Percentiles rank a stretch among this genome's conserved stretches.
These are phyloP conservation scores for Malurus elegans DNA, from an alignment of 2,113 vertebrate species.

Conservation along the genomic window DNA sequence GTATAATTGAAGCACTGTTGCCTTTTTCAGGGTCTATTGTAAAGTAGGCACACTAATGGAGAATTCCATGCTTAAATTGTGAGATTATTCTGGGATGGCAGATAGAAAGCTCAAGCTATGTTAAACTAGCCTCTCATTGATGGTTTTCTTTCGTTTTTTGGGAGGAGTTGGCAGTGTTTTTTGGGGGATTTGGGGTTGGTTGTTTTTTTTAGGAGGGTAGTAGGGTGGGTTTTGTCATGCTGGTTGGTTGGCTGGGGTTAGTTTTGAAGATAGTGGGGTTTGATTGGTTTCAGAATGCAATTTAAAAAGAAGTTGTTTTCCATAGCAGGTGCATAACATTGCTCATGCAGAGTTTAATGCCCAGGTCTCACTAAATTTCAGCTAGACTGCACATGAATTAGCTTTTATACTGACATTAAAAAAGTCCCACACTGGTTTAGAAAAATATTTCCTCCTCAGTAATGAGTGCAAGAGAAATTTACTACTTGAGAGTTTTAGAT, in stretches of 20 bases:
- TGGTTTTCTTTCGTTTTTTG: not conserved
- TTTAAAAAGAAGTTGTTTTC: not conserved
- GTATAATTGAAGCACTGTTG: not conserved
- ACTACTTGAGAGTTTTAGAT: not conserved
- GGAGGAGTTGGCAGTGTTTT: no score
- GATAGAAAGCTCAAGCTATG: not conserved
- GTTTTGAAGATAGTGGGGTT: not conserved
- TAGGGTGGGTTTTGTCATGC: not conserved
- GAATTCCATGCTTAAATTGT: not conserved
- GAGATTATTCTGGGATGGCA: not conserved
- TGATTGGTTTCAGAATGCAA: not conserved
- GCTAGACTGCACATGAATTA: not conserved
- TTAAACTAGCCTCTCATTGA: not conserved
- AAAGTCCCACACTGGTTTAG: not conserved
- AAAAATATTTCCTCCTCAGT: not conserved
- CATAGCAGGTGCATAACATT: not conserved
- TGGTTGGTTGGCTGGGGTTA: not conserved
- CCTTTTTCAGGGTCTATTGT: not conserved
- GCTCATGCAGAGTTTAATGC: not conserved
- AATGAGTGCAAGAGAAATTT: not conserved
- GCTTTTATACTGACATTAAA: not conserved
- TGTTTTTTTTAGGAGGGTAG: no score
- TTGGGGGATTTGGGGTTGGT: fast-evolving
- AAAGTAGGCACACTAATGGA: not conserved
- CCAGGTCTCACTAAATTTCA: not conserved